A percentile compares a stretch with the other conserved stretches of the same genome.
These are phyloP conservation scores for Ciconia boyciana DNA, from an alignment of 2,113 vertebrate species.

Conservation along the genomic window DNA sequence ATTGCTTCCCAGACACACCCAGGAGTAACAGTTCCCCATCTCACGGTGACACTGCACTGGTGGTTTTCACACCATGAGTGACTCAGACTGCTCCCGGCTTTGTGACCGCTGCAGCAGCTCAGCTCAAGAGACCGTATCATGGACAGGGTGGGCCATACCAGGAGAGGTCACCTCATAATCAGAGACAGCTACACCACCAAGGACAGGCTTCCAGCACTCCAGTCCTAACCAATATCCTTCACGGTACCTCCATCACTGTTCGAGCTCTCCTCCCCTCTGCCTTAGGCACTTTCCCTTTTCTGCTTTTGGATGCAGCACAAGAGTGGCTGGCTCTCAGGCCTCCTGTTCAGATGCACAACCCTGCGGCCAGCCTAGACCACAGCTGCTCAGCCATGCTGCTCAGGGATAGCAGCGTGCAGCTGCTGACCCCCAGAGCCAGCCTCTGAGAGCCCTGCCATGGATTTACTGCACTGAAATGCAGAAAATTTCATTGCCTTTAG, in stretches of 20 bases:
- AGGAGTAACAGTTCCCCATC: neutral
- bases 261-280: neutral
- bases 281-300: neutral
- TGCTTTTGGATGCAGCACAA: neutral
- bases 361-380: neutral
- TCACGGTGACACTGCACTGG: neutral
- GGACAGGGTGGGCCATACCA: neutral
- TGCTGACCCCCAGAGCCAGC: neutral
- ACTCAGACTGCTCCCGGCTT: neutral
- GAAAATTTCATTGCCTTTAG: conserved; percentile 43
- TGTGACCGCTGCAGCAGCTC: neutral
- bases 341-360: neutral
- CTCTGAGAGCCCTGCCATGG: neutral
- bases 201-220: neutral
- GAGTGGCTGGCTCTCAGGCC: neutral
- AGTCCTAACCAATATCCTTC: neutral
- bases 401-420: neutral
- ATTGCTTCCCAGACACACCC: neutral
- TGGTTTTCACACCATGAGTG: neutral
- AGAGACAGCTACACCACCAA: neutral
- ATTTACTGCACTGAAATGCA: conserved; percentile 48
- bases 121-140: neutral
- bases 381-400: neutral
- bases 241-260: neutral
- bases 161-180: neutral